Base-by-base conservation (phyloP, 1,140 invertebrate species). In the Whitmania pigra region DNA sequence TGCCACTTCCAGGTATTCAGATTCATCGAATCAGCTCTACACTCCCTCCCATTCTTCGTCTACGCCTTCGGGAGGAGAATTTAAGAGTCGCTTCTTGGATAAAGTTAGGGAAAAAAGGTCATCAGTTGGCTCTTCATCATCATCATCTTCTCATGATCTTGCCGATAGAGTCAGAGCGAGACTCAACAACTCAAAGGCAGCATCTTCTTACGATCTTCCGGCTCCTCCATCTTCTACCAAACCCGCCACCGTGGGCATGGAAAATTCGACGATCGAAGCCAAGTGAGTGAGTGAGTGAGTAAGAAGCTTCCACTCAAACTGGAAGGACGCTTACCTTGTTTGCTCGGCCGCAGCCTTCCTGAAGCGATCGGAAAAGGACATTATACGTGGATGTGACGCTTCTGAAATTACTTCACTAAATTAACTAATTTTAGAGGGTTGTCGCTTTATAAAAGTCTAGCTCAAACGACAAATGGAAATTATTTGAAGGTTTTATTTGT, bases 21-120 rank as follows among this genome's bases (percentile, higher is more conserved):
- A 31, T 68, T 22, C n/a, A 29, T 68, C 67, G 36, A 22, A 25
- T 53, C 69, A 27, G 11, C 69, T 20, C n/a, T 49, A 36, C 6
- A 40, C 40, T 49, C 49, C 53, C 6, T 25, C 31, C 13, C 40
- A 22, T 54, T n/a, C 67, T 25, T 36, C 31, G 69, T n/a, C n/a
- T 3, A 36, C 53, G 53, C 20, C 29, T 13, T 25, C 29, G 15
- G 67, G 67, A 22, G 67, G 67, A 22, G 67, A 43, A 53, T 70
- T 70, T 53, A 36, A 70, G 22, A 70, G 69, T 49, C 40, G 69
- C 17, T 70, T 70, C 69, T 49, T 70, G 18, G 69, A 70, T 49
- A 70, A 70, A 53, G 69, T 70, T 1, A 20, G 69, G 18, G 69
- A 53, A 36, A 70, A 53, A 49, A 70, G 53, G 69, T 36, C 69